phyloP scores from a whole-genome alignment of 1,140 invertebrate species.

The Drosophila willistoni region DNA sequence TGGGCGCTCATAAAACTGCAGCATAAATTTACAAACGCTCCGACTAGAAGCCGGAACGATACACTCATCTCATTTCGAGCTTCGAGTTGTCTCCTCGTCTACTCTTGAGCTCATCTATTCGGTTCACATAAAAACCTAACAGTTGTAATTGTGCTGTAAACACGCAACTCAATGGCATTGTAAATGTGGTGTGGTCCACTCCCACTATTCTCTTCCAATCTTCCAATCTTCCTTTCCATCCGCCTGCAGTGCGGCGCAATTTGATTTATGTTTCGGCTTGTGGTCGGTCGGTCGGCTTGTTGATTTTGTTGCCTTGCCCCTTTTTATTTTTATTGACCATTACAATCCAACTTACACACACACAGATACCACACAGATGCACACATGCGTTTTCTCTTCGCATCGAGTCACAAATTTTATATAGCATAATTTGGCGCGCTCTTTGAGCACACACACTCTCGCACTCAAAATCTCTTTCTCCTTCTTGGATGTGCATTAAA shows the following conservation, averaged over 20 bases:
- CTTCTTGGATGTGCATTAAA: slow-evolving; percentile 39
- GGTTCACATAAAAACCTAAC: slow-evolving; percentile 74
- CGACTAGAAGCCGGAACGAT: slow-evolving; percentile 16
- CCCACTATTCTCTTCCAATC: slow-evolving; percentile 18
- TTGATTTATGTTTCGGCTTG: slow-evolving; percentile 72
- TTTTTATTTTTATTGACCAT: slow-evolving; percentile 77
- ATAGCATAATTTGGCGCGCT: slow-evolving; percentile 68
- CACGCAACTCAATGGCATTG: slow-evolving; percentile 78
- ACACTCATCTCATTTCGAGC: not conserved
- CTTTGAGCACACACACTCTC: slow-evolving; percentile 30
- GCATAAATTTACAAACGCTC: slow-evolving; percentile 59
- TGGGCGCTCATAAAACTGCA: slow-evolving; percentile 73
- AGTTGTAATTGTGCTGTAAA: slow-evolving; percentile 81
- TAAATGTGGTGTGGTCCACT: slow-evolving; percentile 39
- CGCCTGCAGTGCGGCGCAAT: slow-evolving; percentile 69
- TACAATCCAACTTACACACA: slow-evolving; percentile 45
- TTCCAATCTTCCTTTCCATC: too few species aligned
- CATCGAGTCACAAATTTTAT: slow-evolving; percentile 58
- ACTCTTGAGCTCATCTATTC: slow-evolving; percentile 40
- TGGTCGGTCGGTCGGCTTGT: slow-evolving; percentile 61
- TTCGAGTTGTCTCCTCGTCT: not conserved
- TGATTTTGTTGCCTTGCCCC: slow-evolving; percentile 61
- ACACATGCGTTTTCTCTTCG: slow-evolving; percentile 14
- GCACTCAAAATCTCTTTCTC: not conserved
- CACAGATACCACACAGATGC: slow-evolving; percentile 15